Percentiles rank a stretch among this genome's conserved stretches.
Evolutionary conservation across 2,888 invertebrate species (phyloP).

Genomic region (Drosophila ustulata): DNA sequence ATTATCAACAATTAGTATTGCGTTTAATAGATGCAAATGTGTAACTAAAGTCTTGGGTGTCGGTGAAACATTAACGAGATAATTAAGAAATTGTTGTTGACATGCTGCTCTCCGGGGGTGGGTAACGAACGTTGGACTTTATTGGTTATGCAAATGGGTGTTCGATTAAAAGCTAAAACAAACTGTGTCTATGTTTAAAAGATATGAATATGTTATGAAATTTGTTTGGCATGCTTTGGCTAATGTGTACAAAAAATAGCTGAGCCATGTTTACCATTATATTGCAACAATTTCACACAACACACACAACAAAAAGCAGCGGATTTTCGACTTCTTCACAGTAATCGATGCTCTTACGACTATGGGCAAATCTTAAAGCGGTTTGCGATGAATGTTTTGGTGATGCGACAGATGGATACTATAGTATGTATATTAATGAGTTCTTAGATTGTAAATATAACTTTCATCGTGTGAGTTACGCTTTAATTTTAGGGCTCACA

Average conservation of each 20-base stretch:
- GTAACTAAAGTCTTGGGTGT: constrained; percentile 11
- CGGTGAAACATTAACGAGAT: constrained; percentile 24
- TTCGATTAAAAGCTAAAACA: constrained; percentile 32
- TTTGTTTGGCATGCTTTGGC: constrained; percentile 58
- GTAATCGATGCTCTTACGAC: constrained; percentile 31
- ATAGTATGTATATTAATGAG: constrained; percentile 39
- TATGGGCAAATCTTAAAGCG: constrained; percentile 53
- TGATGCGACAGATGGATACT: constrained; percentile 56
- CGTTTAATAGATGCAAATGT: background rate
- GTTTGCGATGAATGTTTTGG: constrained; percentile 58
- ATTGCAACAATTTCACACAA: constrained; percentile 57
- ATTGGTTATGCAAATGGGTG: constrained; percentile 46
- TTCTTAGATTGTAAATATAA: constrained; percentile 22
- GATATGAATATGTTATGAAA: constrained; percentile 7
- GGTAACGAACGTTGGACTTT: constrained; percentile 32
- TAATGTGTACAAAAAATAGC: constrained; percentile 49
- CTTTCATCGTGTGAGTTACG: constrained; percentile 20
- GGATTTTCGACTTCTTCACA: constrained; percentile 49
- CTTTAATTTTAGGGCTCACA: constrained; percentile 14
- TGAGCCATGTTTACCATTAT: constrained; percentile 69
- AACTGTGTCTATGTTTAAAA: constrained; percentile 25
- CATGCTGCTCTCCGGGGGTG: constrained; percentile 60
- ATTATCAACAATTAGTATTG: background rate
- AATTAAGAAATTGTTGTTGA: constrained; percentile 18
- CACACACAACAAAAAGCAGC: constrained; percentile 68